Percentiles rank a stretch among this genome's conserved stretches.
Evolutionary conservation across 2,797 vertebrate genomes (phyloP).

Genomic region (Sylvilagus floridanus): DNA sequence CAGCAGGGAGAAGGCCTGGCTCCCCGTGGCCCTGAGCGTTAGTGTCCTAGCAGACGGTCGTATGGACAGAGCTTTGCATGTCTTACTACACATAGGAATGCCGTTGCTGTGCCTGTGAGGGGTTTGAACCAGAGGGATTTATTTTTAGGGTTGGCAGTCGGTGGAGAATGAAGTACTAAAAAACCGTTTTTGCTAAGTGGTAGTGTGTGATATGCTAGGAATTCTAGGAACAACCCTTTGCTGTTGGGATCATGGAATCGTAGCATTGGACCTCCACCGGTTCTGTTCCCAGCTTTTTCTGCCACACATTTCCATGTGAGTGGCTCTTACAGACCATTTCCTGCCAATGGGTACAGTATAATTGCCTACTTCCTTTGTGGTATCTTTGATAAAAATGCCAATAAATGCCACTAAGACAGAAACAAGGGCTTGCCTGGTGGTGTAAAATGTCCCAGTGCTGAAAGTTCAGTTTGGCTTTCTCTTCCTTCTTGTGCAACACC

Average conservation of each 20-base stretch:
- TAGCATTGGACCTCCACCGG: background rate
- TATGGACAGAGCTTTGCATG: background rate
- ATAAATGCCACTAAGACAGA: conserved; percentile 25
- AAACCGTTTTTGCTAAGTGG: background rate
- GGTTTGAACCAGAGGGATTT: too few relatives aligned
- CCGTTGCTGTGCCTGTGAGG: too few relatives aligned
- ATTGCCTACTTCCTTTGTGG: conserved; percentile 74
- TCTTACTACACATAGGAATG: background rate
- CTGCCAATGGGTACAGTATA: conserved; percentile 17
- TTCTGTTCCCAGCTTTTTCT: conserved; percentile 10
- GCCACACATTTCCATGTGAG: background rate
- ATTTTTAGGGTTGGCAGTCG: too few relatives aligned
- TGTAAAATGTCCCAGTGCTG: background rate
- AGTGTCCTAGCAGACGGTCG: too few relatives aligned
- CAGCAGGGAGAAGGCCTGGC: background rate
- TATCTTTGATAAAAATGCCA: conserved; percentile 18
- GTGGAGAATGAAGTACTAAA: background rate
- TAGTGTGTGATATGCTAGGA: background rate
- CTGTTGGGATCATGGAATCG: background rate
- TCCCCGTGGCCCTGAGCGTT: accelerated
- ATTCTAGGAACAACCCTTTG: background rate
- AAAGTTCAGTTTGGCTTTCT: background rate
- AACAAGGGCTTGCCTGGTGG: background rate
- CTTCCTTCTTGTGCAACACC: background rate
- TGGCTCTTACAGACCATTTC: conserved; percentile 23